These are phyloP conservation scores for Lontra canadensis DNA, from an alignment of 2,113 vertebrate species.

Conservation along the genomic window DNA sequence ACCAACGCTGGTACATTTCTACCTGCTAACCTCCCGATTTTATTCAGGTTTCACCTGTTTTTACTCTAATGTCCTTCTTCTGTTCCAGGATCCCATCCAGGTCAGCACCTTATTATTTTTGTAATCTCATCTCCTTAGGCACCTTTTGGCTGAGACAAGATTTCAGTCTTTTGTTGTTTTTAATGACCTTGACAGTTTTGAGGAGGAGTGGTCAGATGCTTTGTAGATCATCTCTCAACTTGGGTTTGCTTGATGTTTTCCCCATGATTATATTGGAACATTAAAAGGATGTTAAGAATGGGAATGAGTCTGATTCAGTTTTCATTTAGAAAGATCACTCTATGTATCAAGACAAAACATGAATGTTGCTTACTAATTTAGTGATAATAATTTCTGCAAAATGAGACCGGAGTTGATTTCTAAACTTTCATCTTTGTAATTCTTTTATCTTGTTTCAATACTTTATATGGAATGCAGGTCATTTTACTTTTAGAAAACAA, in stretches of 20 bases:
- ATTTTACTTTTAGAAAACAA: conserved; percentile 46
- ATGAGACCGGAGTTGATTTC: conserved; percentile 1
- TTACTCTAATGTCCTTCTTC: not conserved
- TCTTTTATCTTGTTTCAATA: conserved; percentile 32
- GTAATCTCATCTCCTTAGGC: not conserved
- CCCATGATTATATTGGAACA: not conserved
- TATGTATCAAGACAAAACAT: not conserved
- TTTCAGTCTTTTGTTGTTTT: not conserved
- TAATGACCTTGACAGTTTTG: not conserved
- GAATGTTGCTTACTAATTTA: not conserved
- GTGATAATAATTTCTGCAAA: not conserved
- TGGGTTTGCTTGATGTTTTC: not conserved
- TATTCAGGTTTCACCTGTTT: not conserved
- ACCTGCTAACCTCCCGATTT: not conserved
- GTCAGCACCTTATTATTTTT: not conserved
- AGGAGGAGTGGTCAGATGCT: not conserved
- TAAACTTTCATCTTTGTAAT: not conserved
- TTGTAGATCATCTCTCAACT: not conserved
- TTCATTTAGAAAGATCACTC: not conserved
- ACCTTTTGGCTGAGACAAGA: not conserved
- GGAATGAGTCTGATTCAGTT: not conserved
- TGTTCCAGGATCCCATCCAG: not conserved
- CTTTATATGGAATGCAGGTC: not conserved
- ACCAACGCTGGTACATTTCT: not conserved
- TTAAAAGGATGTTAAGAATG: not conserved